phyloP scores from a whole-genome alignment of 1,140 invertebrate species.

The Drosophila sulfurigaster region DNA sequence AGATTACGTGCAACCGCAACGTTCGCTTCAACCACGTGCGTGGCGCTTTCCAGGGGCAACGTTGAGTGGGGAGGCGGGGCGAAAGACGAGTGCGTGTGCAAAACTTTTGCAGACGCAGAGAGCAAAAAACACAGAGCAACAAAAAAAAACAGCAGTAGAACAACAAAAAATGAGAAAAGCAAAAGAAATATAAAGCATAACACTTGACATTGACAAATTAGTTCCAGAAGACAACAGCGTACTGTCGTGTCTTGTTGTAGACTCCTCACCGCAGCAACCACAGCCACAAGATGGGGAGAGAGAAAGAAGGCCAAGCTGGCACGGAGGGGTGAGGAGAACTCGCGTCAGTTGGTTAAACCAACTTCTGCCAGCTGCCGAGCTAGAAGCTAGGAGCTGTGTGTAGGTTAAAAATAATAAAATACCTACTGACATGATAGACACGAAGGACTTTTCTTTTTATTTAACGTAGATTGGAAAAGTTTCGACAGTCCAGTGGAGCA shows the following conservation, averaged over 20 bases:
- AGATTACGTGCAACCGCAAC: conserved; percentile 72
- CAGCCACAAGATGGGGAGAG: background rate
- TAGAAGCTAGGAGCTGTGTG: conserved; percentile 14
- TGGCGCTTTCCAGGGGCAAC: background rate
- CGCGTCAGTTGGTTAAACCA: conserved; percentile 60
- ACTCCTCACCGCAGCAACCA: background rate
- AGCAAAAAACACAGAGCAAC: background rate
- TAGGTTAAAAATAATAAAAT: conserved; percentile 84
- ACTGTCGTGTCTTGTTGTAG: conserved; percentile 30
- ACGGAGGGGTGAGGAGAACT: background rate
- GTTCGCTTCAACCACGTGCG: conserved; percentile 25
- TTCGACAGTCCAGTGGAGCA: conserved; percentile 75
- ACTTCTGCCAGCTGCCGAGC: conserved; percentile 48
- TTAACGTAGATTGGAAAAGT: conserved; percentile 84
- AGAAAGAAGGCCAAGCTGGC: background rate
- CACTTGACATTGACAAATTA: conserved; percentile 85
- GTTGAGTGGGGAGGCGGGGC: background rate
- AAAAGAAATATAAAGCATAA: conserved; percentile 77
- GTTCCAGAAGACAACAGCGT: conserved; percentile 76
- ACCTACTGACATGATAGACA: conserved; percentile 84
- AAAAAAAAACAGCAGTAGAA: conserved; percentile 17
- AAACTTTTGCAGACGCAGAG: conserved; percentile 64
- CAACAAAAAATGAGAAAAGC: conserved; percentile 2
- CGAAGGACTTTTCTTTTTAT: conserved; percentile 82
- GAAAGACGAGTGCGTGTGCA: conserved; percentile 50